phyloP scores from a whole-genome alignment of 2,888 invertebrate genomes.

The Torymus auratus region DNA sequence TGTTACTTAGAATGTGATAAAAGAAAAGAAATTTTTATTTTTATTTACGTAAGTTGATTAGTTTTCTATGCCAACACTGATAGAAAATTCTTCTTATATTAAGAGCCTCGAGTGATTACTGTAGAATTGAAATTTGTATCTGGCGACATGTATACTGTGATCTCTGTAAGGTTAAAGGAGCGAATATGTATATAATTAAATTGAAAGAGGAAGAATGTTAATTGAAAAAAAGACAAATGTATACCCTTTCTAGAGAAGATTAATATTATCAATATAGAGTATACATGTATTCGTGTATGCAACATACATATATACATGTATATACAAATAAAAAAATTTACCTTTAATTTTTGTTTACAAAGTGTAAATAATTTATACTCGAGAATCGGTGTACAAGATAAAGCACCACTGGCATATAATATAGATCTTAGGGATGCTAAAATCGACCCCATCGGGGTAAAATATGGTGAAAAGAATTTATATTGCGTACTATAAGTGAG shows the following conservation, averaged over 20 bases:
- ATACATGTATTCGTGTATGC: conserved; percentile 58
- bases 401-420: conserved; percentile 56
- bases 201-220: conserved; percentile 61
- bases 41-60: conserved; percentile 46
- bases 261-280: conserved; percentile 58
- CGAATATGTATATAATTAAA: conserved; percentile 62
- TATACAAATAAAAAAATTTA: conserved; percentile 52
- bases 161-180: conserved; percentile 74
- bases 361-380: conserved; percentile 72
- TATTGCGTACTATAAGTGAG: conserved; percentile 60
- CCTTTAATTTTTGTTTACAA: conserved; percentile 64
- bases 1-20: conserved; percentile 53
- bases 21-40: conserved; percentile 44
- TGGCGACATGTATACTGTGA: conserved; percentile 77
- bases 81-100: conserved; percentile 43
- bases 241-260: conserved; percentile 60
- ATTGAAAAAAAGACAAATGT: conserved; percentile 50
- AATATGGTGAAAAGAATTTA: conserved; percentile 60
- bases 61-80: conserved; percentile 54
- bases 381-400: conserved; percentile 56
- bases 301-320: conserved; percentile 57
- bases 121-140: conserved; percentile 73
- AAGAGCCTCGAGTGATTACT: conserved; percentile 63
- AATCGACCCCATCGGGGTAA: conserved; percentile 48
- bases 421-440: conserved; percentile 55